Base-by-base conservation (phyloP, 2,113 vertebrate species). In the Dasyornis broadbenti region DNA sequence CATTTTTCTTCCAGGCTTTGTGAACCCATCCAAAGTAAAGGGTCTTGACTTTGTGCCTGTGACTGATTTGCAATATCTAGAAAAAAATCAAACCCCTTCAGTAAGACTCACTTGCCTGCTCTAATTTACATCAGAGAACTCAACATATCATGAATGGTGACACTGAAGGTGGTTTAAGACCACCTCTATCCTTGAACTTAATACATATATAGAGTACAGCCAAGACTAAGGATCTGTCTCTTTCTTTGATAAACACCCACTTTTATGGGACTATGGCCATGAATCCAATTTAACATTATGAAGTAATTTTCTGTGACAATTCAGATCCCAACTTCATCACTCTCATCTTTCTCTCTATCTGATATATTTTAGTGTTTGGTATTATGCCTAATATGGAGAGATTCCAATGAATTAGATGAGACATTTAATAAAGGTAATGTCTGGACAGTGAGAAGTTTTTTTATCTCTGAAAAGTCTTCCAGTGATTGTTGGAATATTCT, bases 341-440 rank as follows among this genome's bases (percentile, higher is more conserved):
- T 88, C 33, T 91, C 66, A 91, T 95, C 57, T 79, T 92, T 90
- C 49, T 85, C 20, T 92, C 59, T 86, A 52, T 85, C 70, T 90
- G 87, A 82, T 90, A 47, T 52, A 88, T 95, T 82, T 91, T 66
- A 94, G 54, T 80, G 52, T 93, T 94, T 93, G 71, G 39, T 95
- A 77, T 86, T 87, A 65, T 88, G 78, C 78, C 70, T 82, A 82
- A 91, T 82, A 82, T 37, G 56, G 85, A 83, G 56, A 83, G 63
- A 92, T 54, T 70, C 85, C 82, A 86, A 26, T 68, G 47, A 95
- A 75, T 68, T 92, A 84, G 47, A 47, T 61, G 79, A 93, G 56
- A 35, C 68, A 70, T 83, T 96, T 86, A 83, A 92, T 95, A 92
- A 91, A 56, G 85, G 42, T 77, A 56, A 89, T 66, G 60, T 92